Conservation (phyloP, 2,797 vertebrate species). For the Pagetopsis macropterus region DNA sequence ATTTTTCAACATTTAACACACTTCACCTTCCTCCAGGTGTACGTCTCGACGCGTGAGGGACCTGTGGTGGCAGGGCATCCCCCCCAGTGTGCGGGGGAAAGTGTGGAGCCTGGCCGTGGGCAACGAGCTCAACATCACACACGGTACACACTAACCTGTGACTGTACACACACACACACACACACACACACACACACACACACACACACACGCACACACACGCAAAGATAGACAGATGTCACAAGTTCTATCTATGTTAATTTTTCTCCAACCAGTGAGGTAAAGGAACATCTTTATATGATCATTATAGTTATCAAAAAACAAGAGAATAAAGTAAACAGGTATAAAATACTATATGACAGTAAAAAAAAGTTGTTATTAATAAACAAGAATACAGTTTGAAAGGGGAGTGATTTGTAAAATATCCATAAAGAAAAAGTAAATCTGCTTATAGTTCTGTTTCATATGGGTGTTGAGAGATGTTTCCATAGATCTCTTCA, state of each 20-base stretch:
- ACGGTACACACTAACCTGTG: slow-evolving; percentile 78
- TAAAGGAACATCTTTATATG: too few relatives aligned
- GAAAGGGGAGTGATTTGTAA: too few relatives aligned
- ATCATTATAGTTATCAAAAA: too few relatives aligned
- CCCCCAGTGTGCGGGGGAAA: slow-evolving; percentile 92
- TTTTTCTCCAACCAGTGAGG: too few relatives aligned
- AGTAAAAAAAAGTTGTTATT: too few relatives aligned
- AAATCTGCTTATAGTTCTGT: too few relatives aligned
- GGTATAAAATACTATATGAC: too few relatives aligned
- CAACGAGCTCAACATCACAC: slow-evolving; percentile 96
- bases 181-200: background rate
- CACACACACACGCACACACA: background rate
- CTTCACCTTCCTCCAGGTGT: slow-evolving; percentile 79
- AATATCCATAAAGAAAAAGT: too few relatives aligned
- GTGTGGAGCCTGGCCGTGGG: slow-evolving; percentile 97
- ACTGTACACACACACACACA: background rate
- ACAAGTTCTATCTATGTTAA: slow-evolving; percentile 28
- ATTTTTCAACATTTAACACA: background rate
- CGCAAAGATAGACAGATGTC: background rate
- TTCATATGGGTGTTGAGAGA: too few relatives aligned
- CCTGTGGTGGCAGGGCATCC: slow-evolving; percentile 97
- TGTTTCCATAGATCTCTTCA: too few relatives aligned
- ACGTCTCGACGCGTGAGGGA: slow-evolving; percentile 91
- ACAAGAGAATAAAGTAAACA: too few relatives aligned
- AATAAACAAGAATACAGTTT: too few relatives aligned